These are phyloP conservation scores for Psix sp. DNA, from an alignment of 1,140 invertebrate genomes.

Conservation along the genomic window DNA sequence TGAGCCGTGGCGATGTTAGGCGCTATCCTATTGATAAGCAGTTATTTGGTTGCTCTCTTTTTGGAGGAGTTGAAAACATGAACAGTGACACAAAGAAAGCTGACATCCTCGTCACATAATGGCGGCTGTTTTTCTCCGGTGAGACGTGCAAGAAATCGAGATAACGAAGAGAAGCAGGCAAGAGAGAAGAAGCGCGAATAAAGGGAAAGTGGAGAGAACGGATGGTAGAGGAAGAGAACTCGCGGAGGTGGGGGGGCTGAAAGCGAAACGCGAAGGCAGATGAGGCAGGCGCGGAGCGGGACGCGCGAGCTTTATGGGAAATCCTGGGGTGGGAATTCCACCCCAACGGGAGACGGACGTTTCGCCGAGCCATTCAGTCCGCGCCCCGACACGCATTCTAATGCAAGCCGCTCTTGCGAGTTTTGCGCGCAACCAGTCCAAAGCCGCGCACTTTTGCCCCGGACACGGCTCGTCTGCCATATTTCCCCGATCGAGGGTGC, in stretches of 20 bases:
- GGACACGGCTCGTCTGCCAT: too few relatives aligned
- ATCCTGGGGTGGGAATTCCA: slow-evolving; percentile 57
- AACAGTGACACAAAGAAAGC: too few relatives aligned
- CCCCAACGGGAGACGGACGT: slow-evolving; percentile 55
- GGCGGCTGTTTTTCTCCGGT: too few relatives aligned
- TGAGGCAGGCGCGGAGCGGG: slow-evolving; percentile 20
- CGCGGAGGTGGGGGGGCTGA: slow-evolving; percentile 20
- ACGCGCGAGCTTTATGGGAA: slow-evolving; percentile 54
- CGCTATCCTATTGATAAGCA: too few relatives aligned
- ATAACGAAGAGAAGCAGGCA: background rate
- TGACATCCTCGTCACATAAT: too few relatives aligned
- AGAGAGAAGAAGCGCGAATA: slow-evolving; percentile 9
- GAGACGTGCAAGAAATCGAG: background rate
- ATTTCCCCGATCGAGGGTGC: too few relatives aligned
- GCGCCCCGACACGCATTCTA: slow-evolving; percentile 58
- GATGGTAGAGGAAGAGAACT: background rate
- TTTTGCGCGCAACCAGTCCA: background rate
- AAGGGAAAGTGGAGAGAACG: slow-evolving; percentile 28
- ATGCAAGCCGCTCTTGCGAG: slow-evolving; percentile 24
- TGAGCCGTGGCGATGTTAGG: too few relatives aligned
- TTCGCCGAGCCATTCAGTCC: slow-evolving; percentile 57
- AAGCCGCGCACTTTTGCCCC: slow-evolving; percentile 10
- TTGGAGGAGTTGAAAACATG: too few relatives aligned
- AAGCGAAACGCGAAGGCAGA: slow-evolving; percentile 46
- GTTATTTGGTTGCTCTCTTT: too few relatives aligned